A percentile compares a stretch with the other conserved stretches of the same genome.
These are phyloP conservation scores for Nettapus auritus DNA, from an alignment of 2,113 vertebrate species.

Conservation along the genomic window DNA sequence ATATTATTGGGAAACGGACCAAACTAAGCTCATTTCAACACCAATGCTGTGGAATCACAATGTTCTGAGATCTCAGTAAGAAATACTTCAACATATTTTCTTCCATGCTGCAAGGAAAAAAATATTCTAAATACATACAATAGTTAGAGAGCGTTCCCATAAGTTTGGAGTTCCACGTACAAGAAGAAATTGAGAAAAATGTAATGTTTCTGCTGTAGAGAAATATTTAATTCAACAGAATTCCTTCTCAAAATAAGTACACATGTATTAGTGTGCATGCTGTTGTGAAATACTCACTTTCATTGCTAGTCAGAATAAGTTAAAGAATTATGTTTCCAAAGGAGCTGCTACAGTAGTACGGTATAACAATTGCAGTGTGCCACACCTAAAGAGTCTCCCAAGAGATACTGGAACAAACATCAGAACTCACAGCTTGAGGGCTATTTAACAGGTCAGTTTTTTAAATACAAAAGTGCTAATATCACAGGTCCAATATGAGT, in stretches of 20 bases:
- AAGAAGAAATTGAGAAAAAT: conserved; percentile 59
- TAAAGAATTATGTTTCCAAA: conserved; percentile 41
- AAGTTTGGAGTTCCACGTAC: conserved; percentile 19
- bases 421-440: conserved; percentile 42
- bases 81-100: conserved; percentile 16
- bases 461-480: conserved; percentile 39
- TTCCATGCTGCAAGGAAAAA: conserved; percentile 37
- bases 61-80: neutral
- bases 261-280: conserved; percentile 43
- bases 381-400: conserved; percentile 39
- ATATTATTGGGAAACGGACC: neutral
- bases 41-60: neutral
- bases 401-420: conserved; percentile 43
- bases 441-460: conserved; percentile 3
- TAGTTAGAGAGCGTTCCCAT: neutral
- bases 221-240: conserved; percentile 69
- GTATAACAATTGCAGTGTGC: conserved; percentile 29
- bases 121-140: conserved; percentile 9
- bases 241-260: conserved; percentile 41
- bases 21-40: neutral
- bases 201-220: conserved; percentile 38
- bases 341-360: neutral
- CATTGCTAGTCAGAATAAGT: conserved; percentile 27
- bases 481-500: neutral
- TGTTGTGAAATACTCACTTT: conserved; percentile 12